Base-by-base conservation (phyloP, 23 tunicate genomes). In the Clavelina lepadiformis region DNA sequence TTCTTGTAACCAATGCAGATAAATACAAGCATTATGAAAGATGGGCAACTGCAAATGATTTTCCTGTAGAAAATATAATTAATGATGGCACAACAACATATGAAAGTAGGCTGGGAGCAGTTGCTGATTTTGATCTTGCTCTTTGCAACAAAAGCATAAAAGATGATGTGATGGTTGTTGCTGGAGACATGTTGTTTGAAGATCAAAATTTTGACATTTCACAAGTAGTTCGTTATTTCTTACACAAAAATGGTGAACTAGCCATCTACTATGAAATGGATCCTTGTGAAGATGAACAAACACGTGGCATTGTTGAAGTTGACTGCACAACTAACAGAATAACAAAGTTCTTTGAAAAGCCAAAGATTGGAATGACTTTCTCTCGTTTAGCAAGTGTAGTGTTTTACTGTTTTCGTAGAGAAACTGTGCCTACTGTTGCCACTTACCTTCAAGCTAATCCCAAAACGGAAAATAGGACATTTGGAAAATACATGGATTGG, bases 11-110 rank as follows among this genome's bases (percentile, higher is more conserved):
- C 28, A 91, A 91, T 63, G 98, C 98, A 20, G 98, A 82, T 36
- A 91, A 91, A 63, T 88, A 88, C 70, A 80, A 80, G 56, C 84
- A 91, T 50, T 91, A 60, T 71, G 98, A 91, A 31, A 51, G 98
- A 37, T 91, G 98, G 98, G 98, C 98, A 3, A 91, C 98, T n/a
- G 98, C 98, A 2, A 91, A 91, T 71, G 91, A 91, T 50, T 91
- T 91, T 82, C 98, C 98, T n/a, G 98, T 91, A 0, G 80, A 65
- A 62, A 91, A 91, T 70, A 91, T 91, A 6, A 76, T 91, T 0
- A 91, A 91, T 65, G 98, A 91, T 73, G 98, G 98, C 19, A 64
- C 91, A 13, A 91, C 98, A 29, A 81, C 98, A 1, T 19, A 30
- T 50, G 80, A 65, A 34, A 91, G 68, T 15, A 71, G 74, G 51